phyloP scores from a whole-genome alignment of 2,113 vertebrate species.

The Hydrochoerus hydrochaeris region DNA sequence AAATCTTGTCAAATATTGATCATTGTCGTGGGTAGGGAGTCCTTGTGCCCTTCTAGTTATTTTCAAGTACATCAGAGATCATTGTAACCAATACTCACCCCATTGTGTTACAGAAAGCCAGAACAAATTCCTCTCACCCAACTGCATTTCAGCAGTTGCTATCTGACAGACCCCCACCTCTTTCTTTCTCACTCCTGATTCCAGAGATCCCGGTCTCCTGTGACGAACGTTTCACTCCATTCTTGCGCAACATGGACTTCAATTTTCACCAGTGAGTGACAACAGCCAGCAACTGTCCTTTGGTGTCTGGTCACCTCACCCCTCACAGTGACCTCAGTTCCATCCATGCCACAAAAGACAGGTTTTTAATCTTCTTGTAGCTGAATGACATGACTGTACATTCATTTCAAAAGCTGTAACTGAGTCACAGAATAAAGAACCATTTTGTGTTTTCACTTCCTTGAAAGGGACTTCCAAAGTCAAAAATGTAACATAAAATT shows the following conservation, averaged over 20 bases:
- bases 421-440: background rate
- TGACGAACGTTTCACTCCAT: background rate
- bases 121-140: background rate
- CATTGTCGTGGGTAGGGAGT: background rate
- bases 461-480: background rate
- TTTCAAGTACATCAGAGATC: background rate
- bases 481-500: background rate
- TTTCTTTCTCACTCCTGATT: background rate
- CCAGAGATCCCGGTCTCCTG: background rate
- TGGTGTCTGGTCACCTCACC: too few relatives aligned
- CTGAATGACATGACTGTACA: background rate
- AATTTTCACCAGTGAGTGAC: too few relatives aligned
- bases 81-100: background rate
- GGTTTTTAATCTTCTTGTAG: background rate
- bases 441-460: background rate
- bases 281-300: background rate
- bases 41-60: background rate
- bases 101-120: background rate
- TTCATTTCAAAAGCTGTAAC: slow-evolving; percentile 9
- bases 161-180: background rate
- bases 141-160: background rate
- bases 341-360: background rate
- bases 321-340: background rate
- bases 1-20: background rate
- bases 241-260: background rate